These are phyloP conservation scores for Maccullochella peelii DNA, from an alignment of 2,113 vertebrate genomes.

Conservation along the genomic window DNA sequence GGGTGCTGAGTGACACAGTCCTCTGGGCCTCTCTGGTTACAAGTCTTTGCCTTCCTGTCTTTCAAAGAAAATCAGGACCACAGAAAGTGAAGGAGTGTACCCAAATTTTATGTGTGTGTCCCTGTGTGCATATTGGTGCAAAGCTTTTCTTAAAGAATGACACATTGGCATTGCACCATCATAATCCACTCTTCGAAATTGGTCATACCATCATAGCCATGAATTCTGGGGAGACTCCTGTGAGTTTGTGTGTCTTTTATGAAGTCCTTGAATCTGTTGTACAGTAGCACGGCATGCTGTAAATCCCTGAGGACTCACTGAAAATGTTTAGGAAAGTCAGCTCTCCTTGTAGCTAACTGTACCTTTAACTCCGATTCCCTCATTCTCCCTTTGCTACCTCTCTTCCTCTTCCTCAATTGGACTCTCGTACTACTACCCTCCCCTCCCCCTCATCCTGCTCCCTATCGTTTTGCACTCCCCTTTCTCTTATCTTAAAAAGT, in stretches of 20 bases:
- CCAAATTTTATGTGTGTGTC: constrained; percentile 9
- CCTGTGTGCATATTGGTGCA: background rate
- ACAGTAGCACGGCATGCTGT: background rate
- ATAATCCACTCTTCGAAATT: constrained; percentile 20
- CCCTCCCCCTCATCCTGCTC: constrained; percentile 7
- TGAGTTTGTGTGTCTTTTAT: background rate
- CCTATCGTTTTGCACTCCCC: background rate
- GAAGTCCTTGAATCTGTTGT: background rate
- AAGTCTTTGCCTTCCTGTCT: constrained; percentile 67
- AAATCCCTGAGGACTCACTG: background rate
- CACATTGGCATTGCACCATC: constrained; percentile 2
- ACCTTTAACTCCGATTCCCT: constrained; percentile 13
- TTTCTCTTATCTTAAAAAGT: constrained; percentile 53
- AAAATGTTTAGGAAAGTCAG: constrained; percentile 2
- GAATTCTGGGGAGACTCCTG: background rate
- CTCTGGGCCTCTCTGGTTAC: constrained; percentile 78
- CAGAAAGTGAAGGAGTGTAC: constrained; percentile 10
- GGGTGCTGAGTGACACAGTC: constrained; percentile 67
- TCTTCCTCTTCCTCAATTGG: constrained; percentile 27
- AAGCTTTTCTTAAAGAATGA: background rate
- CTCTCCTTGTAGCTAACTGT: background rate
- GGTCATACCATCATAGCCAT: background rate
- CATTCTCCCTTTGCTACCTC: background rate
- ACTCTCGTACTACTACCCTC: constrained; percentile 19
- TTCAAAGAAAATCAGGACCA: constrained; percentile 56